A percentile compares a stretch with the other conserved stretches of the same genome.
Conservation (phyloP, 1,140 invertebrate genomes). For the Wasmannia auropunctata region DNA sequence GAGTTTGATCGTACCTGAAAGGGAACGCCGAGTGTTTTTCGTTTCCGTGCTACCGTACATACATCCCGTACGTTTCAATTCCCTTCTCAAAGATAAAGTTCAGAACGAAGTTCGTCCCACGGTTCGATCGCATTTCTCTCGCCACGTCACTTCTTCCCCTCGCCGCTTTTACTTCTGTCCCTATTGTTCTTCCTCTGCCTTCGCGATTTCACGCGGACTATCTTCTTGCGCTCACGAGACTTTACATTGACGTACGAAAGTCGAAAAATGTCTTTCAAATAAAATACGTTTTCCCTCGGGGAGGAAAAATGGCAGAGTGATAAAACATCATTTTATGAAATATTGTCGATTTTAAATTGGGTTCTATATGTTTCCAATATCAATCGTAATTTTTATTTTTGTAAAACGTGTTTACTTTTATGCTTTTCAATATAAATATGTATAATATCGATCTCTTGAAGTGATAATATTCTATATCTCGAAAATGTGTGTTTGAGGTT, state of each 20-base stretch:
- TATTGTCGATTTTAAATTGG: background rate
- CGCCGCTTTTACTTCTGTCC: background rate
- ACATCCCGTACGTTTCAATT: slow-evolving; percentile 44
- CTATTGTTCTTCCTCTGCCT: background rate
- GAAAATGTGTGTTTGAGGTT: background rate
- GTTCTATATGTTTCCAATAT: background rate
- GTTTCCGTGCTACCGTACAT: background rate
- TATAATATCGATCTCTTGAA: background rate
- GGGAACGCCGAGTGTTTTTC: slow-evolving; percentile 24
- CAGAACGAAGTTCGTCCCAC: slow-evolving; percentile 13
- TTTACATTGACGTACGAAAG: background rate
- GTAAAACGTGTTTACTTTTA: background rate
- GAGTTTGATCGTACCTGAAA: slow-evolving; percentile 24
- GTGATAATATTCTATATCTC: background rate
- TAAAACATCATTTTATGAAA: slow-evolving; percentile 6
- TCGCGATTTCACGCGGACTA: background rate
- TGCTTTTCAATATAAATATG: background rate
- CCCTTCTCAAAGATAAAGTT: slow-evolving; percentile 47
- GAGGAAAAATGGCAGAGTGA: background rate
- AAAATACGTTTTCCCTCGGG: background rate
- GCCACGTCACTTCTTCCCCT: background rate
- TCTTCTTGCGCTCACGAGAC: background rate
- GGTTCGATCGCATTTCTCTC: slow-evolving; percentile 42
- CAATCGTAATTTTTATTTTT: slow-evolving; percentile 1
- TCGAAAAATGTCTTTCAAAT: slow-evolving; percentile 6